Percentiles rank a stretch among this genome's conserved stretches.
Evolutionary conservation across 2,797 vertebrate genomes (phyloP).

Genomic region (Rhinichthys osculus): DNA sequence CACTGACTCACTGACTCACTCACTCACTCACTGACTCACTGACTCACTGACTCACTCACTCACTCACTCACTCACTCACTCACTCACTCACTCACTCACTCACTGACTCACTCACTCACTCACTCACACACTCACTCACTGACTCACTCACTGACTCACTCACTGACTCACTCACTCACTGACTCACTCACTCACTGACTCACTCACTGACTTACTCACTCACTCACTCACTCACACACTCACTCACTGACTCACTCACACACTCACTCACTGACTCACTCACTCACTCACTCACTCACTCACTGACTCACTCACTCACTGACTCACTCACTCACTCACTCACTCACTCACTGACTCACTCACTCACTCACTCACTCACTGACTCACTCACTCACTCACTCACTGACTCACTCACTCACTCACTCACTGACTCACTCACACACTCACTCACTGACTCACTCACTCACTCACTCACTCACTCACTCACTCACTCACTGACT

Average conservation of each 20-base stretch:
- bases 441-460: no score
- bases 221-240: neutral
- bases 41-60: neutral
- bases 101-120: rapidly evolving
- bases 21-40: neutral
- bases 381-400: no score
- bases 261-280: neutral
- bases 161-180: no score
- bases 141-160: rapidly evolving
- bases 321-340: no score
- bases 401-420: neutral
- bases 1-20: rapidly evolving
- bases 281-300: no score
- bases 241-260: neutral
- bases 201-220: no score
- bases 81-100: neutral
- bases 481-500: no score
- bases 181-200: neutral
- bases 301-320: no score
- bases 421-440: no score
- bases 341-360: no score
- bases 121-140: rapidly evolving
- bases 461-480: no score
- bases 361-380: rapidly evolving
- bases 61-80: neutral